A percentile compares a stretch with the other conserved stretches of the same genome.
Evolutionary conservation across 1,140 invertebrate genomes (phyloP).

Genomic region (Aphelenchoides avenae): DNA sequence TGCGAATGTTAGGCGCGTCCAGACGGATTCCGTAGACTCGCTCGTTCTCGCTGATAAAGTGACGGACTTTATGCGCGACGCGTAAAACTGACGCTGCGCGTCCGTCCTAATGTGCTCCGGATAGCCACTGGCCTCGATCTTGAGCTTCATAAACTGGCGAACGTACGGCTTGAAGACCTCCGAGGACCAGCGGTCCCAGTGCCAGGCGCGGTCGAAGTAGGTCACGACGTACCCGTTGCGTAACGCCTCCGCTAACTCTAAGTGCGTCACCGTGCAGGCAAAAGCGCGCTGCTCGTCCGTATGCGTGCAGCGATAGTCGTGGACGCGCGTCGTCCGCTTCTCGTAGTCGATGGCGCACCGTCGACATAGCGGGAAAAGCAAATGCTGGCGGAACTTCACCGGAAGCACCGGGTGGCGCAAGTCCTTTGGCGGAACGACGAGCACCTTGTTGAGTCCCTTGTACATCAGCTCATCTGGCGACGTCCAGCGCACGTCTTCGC

Average conservation of each 20-base stretch:
- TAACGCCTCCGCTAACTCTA: conserved; percentile 2
- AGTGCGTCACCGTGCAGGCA: background rate
- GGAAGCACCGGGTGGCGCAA: background rate
- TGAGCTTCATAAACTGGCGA: background rate
- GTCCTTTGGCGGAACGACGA: conserved; percentile 1
- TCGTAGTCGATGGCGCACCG: background rate
- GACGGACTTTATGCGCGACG: background rate
- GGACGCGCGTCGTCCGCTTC: background rate
- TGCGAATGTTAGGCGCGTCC: background rate
- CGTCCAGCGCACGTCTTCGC: background rate
- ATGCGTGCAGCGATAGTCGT: background rate
- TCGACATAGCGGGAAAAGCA: conserved; percentile 2
- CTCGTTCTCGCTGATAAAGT: conserved; percentile 5
- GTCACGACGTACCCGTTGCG: conserved; percentile 1
- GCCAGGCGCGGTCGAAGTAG: background rate
- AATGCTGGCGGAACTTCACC: background rate
- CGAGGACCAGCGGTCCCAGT: background rate
- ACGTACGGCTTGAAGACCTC: conserved; percentile 2
- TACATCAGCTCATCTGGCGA: background rate
- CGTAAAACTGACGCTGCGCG: no score
- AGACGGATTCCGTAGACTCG: background rate
- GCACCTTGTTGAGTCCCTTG: conserved; percentile 4
- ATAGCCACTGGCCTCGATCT: conserved; percentile 10
- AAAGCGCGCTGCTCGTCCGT: background rate
- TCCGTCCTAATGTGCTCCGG: background rate